Conservation (phyloP, 2,888 invertebrate genomes). For the Cheilosia variabilis region DNA sequence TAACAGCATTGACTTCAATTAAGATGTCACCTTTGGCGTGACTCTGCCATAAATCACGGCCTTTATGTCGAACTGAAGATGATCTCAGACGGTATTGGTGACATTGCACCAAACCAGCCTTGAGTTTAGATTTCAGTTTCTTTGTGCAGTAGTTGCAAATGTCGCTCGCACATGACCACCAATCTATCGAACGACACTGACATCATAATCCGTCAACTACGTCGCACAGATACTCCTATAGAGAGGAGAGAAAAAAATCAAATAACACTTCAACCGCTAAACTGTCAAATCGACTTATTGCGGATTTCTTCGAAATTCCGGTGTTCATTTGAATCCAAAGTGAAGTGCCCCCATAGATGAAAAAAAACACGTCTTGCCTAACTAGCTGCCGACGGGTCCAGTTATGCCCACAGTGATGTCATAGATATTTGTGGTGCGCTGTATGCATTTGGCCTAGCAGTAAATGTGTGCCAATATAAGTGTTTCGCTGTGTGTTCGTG, state of each 20-base stretch:
- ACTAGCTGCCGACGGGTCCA: slow-evolving; percentile 57
- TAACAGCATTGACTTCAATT: slow-evolving; percentile 14
- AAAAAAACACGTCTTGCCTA: slow-evolving; percentile 15
- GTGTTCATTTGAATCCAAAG: slow-evolving; percentile 61
- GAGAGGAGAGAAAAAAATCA: not conserved
- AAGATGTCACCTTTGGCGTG: slow-evolving; percentile 30
- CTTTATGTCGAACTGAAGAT: slow-evolving; percentile 25
- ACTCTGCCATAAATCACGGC: slow-evolving; percentile 49
- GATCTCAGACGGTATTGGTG: slow-evolving; percentile 17
- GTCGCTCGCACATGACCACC: slow-evolving; percentile 25
- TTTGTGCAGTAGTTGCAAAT: not conserved
- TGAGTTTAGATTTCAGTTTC: slow-evolving; percentile 5
- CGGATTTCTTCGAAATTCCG: slow-evolving; percentile 65
- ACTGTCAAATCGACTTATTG: slow-evolving; percentile 67
- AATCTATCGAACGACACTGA: slow-evolving; percentile 19
- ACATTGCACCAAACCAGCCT: not conserved
- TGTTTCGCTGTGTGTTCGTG: slow-evolving; percentile 8
- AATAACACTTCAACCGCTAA: slow-evolving; percentile 12
- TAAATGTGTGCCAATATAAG: slow-evolving; percentile 59
- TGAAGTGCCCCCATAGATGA: slow-evolving; percentile 45
- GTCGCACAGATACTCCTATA: slow-evolving; percentile 1
- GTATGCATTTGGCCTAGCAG: slow-evolving; percentile 71
- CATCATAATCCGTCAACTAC: slow-evolving; percentile 51
- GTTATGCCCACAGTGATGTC: slow-evolving; percentile 72
- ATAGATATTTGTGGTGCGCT: slow-evolving; percentile 72